phyloP scores from a whole-genome alignment of 2,797 vertebrate species.

The Lycodopsis pacificus region DNA sequence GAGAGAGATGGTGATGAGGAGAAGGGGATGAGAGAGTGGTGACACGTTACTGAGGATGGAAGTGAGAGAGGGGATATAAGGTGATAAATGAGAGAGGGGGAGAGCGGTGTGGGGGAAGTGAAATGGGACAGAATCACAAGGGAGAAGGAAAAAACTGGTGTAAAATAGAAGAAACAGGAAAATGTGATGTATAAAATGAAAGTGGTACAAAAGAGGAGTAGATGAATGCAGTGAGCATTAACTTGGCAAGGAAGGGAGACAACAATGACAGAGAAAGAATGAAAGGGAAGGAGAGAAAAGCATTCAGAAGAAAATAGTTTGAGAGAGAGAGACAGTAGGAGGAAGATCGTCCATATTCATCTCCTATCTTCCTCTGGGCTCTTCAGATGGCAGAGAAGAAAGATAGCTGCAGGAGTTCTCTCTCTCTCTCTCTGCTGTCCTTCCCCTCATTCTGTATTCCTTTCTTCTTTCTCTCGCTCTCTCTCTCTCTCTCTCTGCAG shows the following conservation, averaged over 20 bases:
- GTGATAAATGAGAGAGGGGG: constrained; percentile 8
- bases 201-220: not conserved
- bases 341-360: constrained; percentile 72
- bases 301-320: constrained; percentile 28
- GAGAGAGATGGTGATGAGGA: constrained; percentile 37
- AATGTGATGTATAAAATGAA: not conserved
- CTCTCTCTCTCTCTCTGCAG: constrained; percentile 39
- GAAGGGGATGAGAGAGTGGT: constrained; percentile 33
- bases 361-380: constrained; percentile 72
- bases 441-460: constrained; percentile 70
- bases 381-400: constrained; percentile 64
- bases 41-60: constrained; percentile 12
- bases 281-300: constrained; percentile 29
- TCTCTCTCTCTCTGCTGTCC: constrained; percentile 49
- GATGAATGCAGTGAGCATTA: constrained; percentile 1
- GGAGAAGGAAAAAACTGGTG: not conserved
- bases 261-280: constrained; percentile 23
- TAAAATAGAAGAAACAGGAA: not conserved
- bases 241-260: not conserved
- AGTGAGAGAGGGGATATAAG: not conserved
- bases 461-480: constrained; percentile 53
- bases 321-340: constrained; percentile 33
- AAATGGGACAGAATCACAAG: constrained; percentile 14
- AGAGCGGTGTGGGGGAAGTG: not conserved
- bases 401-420: constrained; percentile 73